Base-by-base conservation (phyloP, 2,113 vertebrate genomes). In the Maccullochella peelii region DNA sequence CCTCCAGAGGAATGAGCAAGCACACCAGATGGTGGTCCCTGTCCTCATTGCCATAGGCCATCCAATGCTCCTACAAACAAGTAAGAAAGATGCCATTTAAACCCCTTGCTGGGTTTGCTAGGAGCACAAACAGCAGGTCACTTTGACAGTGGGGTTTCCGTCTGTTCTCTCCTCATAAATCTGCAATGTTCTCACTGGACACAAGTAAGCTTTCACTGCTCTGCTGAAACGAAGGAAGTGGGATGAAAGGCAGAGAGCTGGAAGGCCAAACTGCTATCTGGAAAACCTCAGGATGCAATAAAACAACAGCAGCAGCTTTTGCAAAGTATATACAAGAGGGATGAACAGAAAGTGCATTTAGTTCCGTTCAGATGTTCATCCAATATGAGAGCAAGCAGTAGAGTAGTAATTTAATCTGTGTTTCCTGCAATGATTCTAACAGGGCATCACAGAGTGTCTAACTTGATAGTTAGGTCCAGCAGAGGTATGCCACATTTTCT, bases 1-100 rank as follows among this genome's bases (percentile, higher is more conserved):
- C 68, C 75, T 67, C 72, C 30, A 63, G 73, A 86, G 84, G 52
- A 77, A 59, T 57, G 23, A 82, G 70, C 15, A 68, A 42, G n/a
- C 36, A 68, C 55, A 70, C 3, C 90, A 90, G 76, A 88, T 78
- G 84, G 85, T 72, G 67, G 76, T 90, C 65, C 21, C 42, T 80
- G 71, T 2, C 21, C 82, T 76, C 71, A 59, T 36, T 59, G 50
- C 61, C 55, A 77, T 8, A 58, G 44, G 54, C 27, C 44, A 47
- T 21, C 8, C 66, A 49, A 38, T 50, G 16, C 38, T 54, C 63
- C 58, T 25, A 72, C 54, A 71, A 54, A 57, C 77, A 74, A 67
- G 47, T 47, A 69, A 49, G 66, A 75, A 71, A 55, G 54, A 71
- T 67, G 21, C 77, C 8, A 8, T 65, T 81, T 0, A 38, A 61